These are phyloP conservation scores for Maconellicoccus hirsutus DNA, from an alignment of 1,140 invertebrate species.

Conservation along the genomic window DNA sequence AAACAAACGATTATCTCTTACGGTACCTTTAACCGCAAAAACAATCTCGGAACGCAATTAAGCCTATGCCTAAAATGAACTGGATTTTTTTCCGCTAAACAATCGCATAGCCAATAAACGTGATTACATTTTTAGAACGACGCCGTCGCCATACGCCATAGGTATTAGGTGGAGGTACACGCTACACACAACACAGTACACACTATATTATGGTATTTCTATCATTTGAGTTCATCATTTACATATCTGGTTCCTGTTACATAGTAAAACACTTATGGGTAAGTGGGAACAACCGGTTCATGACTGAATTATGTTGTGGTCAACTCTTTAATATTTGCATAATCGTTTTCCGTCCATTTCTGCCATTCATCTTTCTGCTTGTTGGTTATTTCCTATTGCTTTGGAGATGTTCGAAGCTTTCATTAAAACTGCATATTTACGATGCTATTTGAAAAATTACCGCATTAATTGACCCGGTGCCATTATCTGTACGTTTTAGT, in stretches of 20 bases:
- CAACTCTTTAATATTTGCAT: neutral
- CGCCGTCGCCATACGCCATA: too few species aligned
- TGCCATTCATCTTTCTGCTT: neutral
- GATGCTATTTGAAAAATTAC: neutral
- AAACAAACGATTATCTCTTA: neutral
- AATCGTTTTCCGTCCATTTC: neutral
- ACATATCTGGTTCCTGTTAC: neutral
- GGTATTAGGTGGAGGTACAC: too few species aligned
- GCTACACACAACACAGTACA: neutral
- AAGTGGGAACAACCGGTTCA: constrained; percentile 7
- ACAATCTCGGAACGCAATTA: neutral
- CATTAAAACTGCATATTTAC: too few species aligned
- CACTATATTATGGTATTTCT: neutral
- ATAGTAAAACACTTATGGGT: constrained; percentile 9
- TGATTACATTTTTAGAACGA: constrained; percentile 9
- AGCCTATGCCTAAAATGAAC: neutral
- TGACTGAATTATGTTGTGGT: neutral
- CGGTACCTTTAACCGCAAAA: neutral
- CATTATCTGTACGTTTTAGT: too few species aligned
- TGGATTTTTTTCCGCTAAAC: neutral
- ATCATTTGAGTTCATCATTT: neutral
- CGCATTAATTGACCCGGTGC: neutral
- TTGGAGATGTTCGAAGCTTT: too few species aligned
- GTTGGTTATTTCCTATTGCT: neutral
- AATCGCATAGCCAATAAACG: neutral